These are phyloP conservation scores for Lycodopsis pacificus DNA, from an alignment of 2,797 vertebrate genomes.

Conservation along the genomic window DNA sequence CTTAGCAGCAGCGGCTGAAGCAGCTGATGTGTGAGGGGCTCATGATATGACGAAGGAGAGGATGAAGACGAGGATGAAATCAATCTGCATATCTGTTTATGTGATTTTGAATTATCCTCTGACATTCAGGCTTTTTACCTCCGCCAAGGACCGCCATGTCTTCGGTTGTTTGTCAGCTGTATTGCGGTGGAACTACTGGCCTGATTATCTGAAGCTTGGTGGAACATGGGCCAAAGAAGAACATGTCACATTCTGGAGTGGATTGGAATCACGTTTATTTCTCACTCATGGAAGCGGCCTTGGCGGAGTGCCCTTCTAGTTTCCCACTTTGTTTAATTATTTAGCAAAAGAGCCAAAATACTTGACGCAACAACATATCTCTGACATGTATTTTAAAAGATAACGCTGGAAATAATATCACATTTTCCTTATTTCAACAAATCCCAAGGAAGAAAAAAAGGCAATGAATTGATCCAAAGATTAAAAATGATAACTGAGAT, in stretches of 20 bases:
- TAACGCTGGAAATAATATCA: background rate
- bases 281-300: background rate
- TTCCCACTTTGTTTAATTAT: too few species aligned
- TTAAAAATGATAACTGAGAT: background rate
- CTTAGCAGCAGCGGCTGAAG: conserved; percentile 10
- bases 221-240: too few species aligned
- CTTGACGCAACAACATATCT: background rate
- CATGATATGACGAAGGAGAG: background rate
- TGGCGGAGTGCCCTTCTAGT: background rate
- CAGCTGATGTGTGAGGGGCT: conserved; percentile 9
- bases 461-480: background rate
- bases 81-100: background rate
- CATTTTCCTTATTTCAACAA: background rate
- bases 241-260: too few species aligned
- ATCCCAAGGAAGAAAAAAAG: background rate
- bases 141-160: background rate
- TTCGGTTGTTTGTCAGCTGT: background rate
- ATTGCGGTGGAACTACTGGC: background rate
- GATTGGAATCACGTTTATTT: too few species aligned
- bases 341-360: background rate
- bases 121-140: background rate
- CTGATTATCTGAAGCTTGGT: background rate
- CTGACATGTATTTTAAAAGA: background rate
- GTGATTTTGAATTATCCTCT: background rate
- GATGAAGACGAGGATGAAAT: background rate